Evolutionary conservation across 2,797 vertebrate genomes (phyloP).

Genomic region (Phrynocephalus vlangalii): DNA sequence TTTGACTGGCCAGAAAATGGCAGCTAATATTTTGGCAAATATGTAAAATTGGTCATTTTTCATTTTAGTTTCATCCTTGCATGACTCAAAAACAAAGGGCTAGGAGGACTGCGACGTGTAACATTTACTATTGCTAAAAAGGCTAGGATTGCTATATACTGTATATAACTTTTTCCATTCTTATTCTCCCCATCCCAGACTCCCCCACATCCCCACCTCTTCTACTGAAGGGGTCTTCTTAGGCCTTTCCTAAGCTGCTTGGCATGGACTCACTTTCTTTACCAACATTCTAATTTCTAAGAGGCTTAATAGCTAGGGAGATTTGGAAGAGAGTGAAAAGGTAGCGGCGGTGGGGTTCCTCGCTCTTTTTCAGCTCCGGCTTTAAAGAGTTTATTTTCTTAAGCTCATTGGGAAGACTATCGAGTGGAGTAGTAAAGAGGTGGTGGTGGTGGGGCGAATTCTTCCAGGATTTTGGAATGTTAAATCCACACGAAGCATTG

Average conservation of each 20-base stretch:
- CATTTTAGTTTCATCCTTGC: neutral
- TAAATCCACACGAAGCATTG: accelerated
- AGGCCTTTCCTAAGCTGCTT: constrained; percentile 54
- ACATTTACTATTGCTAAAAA: too few relatives aligned
- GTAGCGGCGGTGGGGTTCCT: constrained; percentile 32
- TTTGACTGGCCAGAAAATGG: neutral
- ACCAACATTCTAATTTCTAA: constrained; percentile 69
- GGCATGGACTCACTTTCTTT: constrained; percentile 59
- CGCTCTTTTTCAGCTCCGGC: constrained; percentile 55
- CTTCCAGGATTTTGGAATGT: neutral
- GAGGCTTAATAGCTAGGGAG: constrained; percentile 60
- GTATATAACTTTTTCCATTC: neutral
- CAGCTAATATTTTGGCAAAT: neutral
- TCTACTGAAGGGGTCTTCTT: constrained; percentile 3
- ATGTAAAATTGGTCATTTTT: neutral
- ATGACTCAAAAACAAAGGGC: neutral
- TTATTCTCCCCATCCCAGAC: neutral
- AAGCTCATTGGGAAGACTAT: constrained; percentile 63
- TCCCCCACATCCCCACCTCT: neutral
- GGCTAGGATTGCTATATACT: neutral
- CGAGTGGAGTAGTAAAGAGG: constrained; percentile 48
- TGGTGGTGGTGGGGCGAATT: constrained; percentile 6
- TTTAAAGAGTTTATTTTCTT: constrained; percentile 72
- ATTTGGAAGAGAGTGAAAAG: constrained; percentile 27
- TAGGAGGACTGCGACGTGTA: neutral